Conservation (phyloP, 2,888 invertebrate genomes). For the Phyto melanocephala region DNA sequence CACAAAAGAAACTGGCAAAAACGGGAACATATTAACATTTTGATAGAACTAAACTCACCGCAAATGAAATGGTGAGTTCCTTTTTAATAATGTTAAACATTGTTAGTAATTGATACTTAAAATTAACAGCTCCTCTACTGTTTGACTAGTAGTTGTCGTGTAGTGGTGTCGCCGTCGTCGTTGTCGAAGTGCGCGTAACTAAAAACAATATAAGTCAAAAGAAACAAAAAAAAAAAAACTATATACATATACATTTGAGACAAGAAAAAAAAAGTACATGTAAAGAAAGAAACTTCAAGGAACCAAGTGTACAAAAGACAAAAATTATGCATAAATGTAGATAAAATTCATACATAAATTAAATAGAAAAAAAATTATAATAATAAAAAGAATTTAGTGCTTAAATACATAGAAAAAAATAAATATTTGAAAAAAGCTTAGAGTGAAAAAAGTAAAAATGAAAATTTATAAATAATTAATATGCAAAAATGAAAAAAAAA, state of each 20-base stretch:
- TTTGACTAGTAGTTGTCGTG: slow-evolving; percentile 70
- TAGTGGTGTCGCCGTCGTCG: slow-evolving; percentile 74
- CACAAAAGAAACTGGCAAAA: slow-evolving; percentile 3
- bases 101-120: slow-evolving; percentile 46
- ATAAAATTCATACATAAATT: not conserved
- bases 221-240: slow-evolving; percentile 25
- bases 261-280: slow-evolving; percentile 32
- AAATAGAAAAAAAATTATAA: not conserved
- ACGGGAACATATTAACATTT: slow-evolving; percentile 31
- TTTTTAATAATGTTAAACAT: slow-evolving; percentile 4
- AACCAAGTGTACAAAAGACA: slow-evolving; percentile 50
- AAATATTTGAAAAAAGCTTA: not conserved
- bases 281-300: slow-evolving; percentile 53
- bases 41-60: slow-evolving; percentile 17
- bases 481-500: not conserved
- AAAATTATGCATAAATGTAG: not conserved
- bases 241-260: slow-evolving; percentile 17
- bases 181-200: slow-evolving; percentile 68
- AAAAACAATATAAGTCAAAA: slow-evolving; percentile 17
- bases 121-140: slow-evolving; percentile 51
- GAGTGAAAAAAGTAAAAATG: not conserved
- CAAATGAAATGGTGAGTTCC: slow-evolving; percentile 23
- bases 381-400: not conserved
- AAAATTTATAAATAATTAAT: not conserved
- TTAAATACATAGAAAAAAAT: not conserved